These are phyloP conservation scores for Platanista minor DNA, from an alignment of 2,113 vertebrate species.

Conservation along the genomic window DNA sequence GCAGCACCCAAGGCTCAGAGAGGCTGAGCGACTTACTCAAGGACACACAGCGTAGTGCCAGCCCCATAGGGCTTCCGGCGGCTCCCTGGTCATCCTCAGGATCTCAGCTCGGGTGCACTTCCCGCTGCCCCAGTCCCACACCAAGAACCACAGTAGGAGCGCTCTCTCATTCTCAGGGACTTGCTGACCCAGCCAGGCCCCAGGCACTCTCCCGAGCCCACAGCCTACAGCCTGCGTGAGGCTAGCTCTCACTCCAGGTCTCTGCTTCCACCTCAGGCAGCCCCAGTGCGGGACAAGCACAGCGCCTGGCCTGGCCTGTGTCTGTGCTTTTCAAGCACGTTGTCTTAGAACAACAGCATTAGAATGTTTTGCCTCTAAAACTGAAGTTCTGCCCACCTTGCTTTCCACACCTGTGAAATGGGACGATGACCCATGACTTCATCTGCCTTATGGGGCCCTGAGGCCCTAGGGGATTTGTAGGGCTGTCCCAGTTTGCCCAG, in stretches of 20 bases:
- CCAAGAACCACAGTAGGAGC: neutral
- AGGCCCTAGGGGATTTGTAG: neutral
- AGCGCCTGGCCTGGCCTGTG: neutral
- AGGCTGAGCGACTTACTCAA: neutral
- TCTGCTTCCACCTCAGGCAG: neutral
- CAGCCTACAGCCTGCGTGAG: too few species aligned
- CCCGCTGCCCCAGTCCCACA: accelerated
- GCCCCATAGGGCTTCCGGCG: neutral
- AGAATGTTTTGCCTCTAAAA: neutral
- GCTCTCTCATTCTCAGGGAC: neutral
- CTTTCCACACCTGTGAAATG: neutral
- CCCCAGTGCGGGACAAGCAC: accelerated
- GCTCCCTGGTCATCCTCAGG: neutral
- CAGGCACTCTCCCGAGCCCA: neutral
- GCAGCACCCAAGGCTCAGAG: neutral
- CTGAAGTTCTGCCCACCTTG: neutral
- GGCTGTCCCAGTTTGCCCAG: neutral
- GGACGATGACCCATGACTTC: neutral
- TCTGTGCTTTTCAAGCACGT: too few species aligned
- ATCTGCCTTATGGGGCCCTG: neutral
- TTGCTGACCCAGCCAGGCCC: accelerated
- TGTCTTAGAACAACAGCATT: too few species aligned
- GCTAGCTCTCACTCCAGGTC: neutral
- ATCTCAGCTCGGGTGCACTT: neutral
- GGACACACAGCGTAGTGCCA: neutral